phyloP scores from a whole-genome alignment of 2,113 vertebrate genomes.

The Grammomys dolichurus region DNA sequence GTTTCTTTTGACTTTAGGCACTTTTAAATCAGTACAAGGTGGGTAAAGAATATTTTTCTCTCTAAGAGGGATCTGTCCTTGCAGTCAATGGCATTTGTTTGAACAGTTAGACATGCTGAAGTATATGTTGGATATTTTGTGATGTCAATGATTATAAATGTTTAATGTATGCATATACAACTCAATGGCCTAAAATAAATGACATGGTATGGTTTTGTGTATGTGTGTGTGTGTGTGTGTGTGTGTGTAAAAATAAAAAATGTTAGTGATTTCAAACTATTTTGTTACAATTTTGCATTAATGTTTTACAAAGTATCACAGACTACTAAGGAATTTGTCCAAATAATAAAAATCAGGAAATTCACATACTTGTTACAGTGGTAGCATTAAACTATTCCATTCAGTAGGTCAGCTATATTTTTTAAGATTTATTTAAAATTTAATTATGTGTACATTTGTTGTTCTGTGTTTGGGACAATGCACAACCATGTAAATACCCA shows the following conservation, averaged over 20 bases:
- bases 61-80: conserved; percentile 74
- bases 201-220: background rate
- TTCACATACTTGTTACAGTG: background rate
- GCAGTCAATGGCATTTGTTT: conserved; percentile 55
- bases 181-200: conserved; percentile 43
- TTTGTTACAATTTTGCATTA: background rate
- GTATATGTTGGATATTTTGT: conserved; percentile 34
- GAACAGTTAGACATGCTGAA: conserved; percentile 62
- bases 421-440: background rate
- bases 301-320: background rate
- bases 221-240: background rate
- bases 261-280: background rate
- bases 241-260: background rate
- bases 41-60: conserved; percentile 76
- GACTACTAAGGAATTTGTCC: background rate
- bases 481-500: background rate
- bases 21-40: conserved; percentile 72
- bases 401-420: background rate
- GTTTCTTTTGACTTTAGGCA: conserved; percentile 68
- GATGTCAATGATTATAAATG: background rate
- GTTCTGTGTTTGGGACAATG: background rate
- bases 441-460: background rate
- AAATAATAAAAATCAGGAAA: background rate
- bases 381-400: background rate
- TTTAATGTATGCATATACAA: conserved; percentile 26